A percentile compares a stretch with the other conserved stretches of the same genome.
These are phyloP conservation scores for Heliconius hewitsoni DNA, from an alignment of 1,140 invertebrate genomes.

Conservation along the genomic window DNA sequence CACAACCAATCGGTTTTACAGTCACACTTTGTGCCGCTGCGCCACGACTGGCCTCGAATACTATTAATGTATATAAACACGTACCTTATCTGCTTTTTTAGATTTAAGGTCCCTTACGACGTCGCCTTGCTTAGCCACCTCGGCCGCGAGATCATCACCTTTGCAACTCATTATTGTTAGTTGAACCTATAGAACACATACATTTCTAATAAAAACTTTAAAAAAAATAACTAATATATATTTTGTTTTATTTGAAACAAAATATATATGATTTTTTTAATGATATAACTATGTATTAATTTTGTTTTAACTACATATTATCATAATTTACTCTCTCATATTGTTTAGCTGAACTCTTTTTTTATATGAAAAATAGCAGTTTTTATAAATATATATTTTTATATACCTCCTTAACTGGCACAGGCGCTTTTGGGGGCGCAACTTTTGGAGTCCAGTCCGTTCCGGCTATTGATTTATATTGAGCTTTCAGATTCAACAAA, in stretches of 20 bases:
- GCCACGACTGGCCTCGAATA: too few relatives aligned
- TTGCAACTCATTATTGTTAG: slow-evolving; percentile 53
- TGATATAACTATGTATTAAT: too few relatives aligned
- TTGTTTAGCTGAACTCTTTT: too few relatives aligned
- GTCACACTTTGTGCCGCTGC: too few relatives aligned
- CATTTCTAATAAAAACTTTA: not conserved
- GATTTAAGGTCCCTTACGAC: slow-evolving; percentile 87
- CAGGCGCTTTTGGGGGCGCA: slow-evolving; percentile 18
- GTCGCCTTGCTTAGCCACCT: slow-evolving; percentile 85
- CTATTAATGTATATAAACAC: not conserved
- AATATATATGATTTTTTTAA: too few relatives aligned
- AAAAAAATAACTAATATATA: too few relatives aligned
- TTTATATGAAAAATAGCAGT: too few relatives aligned
- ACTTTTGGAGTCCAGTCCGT: slow-evolving; percentile 84
- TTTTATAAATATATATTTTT: too few relatives aligned
- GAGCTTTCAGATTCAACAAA: slow-evolving; percentile 86
- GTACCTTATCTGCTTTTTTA: slow-evolving; percentile 86
- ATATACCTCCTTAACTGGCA: not conserved
- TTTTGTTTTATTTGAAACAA: too few relatives aligned
- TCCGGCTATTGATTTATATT: slow-evolving; percentile 86
- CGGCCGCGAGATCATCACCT: slow-evolving; percentile 45
- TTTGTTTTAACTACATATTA: too few relatives aligned
- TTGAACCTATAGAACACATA: not conserved
- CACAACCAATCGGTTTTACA: too few relatives aligned
- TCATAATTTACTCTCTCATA: too few relatives aligned